phyloP scores from a whole-genome alignment of 2,888 invertebrate genomes.

The Sepioteuthis lessoniana region DNA sequence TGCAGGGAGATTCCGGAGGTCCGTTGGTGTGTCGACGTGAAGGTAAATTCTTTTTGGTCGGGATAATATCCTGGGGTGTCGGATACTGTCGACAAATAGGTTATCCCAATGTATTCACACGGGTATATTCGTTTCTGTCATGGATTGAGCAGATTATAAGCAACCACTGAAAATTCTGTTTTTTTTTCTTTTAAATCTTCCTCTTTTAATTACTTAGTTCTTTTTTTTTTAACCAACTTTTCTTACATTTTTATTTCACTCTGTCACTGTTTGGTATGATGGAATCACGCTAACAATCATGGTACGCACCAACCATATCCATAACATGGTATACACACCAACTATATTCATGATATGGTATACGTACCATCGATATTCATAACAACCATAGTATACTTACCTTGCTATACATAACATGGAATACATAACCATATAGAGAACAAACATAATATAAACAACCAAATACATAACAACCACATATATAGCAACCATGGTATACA shows the following conservation, averaged over 20 bases:
- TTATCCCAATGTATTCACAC: slow-evolving; percentile 24
- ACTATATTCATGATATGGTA: no score
- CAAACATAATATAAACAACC: no score
- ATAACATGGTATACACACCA: no score
- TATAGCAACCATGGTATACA: no score
- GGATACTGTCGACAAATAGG: background rate
- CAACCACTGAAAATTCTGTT: background rate
- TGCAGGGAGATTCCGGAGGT: slow-evolving; percentile 38
- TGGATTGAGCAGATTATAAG: background rate
- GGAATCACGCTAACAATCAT: no score
- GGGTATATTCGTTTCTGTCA: background rate
- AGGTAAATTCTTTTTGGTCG: slow-evolving; percentile 4
- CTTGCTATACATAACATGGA: no score
- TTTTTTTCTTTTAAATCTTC: background rate
- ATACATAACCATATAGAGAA: no score
- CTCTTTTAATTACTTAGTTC: background rate
- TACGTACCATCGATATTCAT: no score
- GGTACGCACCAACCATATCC: no score
- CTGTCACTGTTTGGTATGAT: no score
- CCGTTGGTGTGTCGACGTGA: background rate
- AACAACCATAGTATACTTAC: no score
- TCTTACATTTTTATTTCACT: background rate
- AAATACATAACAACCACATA: no score
- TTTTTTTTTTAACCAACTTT: background rate
- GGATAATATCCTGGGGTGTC: background rate